These are phyloP conservation scores for Aricia artaxerxes DNA, from an alignment of 2,888 invertebrate genomes.

Conservation along the genomic window DNA sequence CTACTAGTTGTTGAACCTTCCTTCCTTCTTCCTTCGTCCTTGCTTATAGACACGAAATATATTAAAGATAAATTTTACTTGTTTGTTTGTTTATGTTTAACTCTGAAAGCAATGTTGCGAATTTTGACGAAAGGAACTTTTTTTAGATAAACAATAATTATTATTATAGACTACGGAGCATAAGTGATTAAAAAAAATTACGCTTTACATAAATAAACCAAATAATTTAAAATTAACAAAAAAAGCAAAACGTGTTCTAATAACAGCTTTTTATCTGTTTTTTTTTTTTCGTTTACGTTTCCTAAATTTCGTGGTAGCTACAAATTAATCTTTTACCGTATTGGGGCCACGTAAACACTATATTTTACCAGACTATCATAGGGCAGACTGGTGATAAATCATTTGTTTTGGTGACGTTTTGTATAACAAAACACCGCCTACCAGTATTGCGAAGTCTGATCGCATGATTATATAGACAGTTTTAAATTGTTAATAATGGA, in stretches of 20 bases:
- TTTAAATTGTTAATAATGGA: constrained; percentile 39
- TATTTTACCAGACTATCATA: not conserved
- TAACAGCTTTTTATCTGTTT: not conserved
- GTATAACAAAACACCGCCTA: constrained; percentile 34
- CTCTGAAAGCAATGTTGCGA: not conserved
- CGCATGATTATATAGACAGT: constrained; percentile 46
- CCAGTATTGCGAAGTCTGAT: constrained; percentile 43
- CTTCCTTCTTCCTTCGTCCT: not conserved
- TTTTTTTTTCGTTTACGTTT: not conserved
- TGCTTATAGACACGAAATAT: not conserved
- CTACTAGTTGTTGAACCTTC: not conserved
- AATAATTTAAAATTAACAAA: no score
- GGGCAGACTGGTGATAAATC: not conserved
- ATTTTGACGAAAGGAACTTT: no score
- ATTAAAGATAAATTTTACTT: not conserved
- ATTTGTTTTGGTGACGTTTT: constrained; percentile 22
- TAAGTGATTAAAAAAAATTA: no score
- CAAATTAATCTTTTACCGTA: not conserved
- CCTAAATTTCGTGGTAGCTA: not conserved
- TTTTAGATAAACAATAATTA: no score
- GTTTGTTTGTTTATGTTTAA: not conserved
- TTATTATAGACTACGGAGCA: no score
- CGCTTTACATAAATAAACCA: no score
- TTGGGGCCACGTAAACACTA: not conserved
- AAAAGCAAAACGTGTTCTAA: no score